phyloP scores from a whole-genome alignment of 2,797 vertebrate species.

The Chelon auratus region DNA sequence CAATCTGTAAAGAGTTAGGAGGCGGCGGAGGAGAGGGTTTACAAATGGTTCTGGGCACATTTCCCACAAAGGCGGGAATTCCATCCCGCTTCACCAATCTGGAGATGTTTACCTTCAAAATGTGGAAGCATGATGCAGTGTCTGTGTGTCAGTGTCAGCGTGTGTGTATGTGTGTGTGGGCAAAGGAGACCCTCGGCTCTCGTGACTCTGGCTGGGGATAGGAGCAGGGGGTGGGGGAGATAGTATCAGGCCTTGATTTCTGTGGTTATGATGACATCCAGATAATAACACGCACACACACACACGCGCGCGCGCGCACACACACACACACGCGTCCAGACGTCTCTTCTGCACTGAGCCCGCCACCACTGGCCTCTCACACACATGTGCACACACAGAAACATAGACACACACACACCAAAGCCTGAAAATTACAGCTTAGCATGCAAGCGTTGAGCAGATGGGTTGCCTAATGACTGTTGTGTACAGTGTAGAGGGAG shows the following conservation, averaged over 20 bases:
- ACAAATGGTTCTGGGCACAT: slow-evolving; percentile 82
- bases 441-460: slow-evolving; percentile 88
- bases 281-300: slow-evolving; percentile 70
- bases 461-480: slow-evolving; percentile 88
- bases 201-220: slow-evolving; percentile 81
- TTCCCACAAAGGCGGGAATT: slow-evolving; percentile 80
- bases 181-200: slow-evolving; percentile 84
- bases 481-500: slow-evolving; percentile 84
- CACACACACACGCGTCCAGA: slow-evolving; percentile 16
- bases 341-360: slow-evolving; percentile 41
- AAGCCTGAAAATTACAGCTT: slow-evolving; percentile 88
- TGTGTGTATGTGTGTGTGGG: slow-evolving; percentile 73
- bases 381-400: slow-evolving; percentile 41
- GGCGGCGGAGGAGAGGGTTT: slow-evolving; percentile 70
- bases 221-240: slow-evolving; percentile 79
- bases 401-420: slow-evolving; percentile 77
- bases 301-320: slow-evolving; percentile 30
- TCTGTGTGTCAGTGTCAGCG: slow-evolving; percentile 55
- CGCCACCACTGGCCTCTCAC: slow-evolving; percentile 71
- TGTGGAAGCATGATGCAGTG: slow-evolving; percentile 69
- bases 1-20: slow-evolving; percentile 82
- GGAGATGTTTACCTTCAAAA: slow-evolving; percentile 85
- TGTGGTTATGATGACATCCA: slow-evolving; percentile 86
- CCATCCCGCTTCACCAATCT: slow-evolving; percentile 80
- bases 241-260: slow-evolving; percentile 85